These are phyloP conservation scores for Poeciliopsis turneri DNA, from an alignment of 2,797 vertebrate species.

Conservation along the genomic window DNA sequence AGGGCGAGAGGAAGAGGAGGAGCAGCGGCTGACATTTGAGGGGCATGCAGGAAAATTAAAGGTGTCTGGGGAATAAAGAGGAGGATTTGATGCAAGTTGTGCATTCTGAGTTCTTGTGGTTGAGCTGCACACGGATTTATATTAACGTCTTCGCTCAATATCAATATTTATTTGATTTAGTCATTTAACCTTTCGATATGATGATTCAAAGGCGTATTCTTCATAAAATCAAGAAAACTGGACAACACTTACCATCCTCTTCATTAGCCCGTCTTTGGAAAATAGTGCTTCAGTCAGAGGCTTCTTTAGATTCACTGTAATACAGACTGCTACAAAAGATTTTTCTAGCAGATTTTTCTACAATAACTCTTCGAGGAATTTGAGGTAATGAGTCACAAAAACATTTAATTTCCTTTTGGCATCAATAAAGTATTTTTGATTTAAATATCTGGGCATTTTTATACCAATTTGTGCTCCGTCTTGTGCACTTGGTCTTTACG, in stretches of 20 bases:
- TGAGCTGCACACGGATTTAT: background rate
- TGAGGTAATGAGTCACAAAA: too few species aligned
- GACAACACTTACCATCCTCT: too few species aligned
- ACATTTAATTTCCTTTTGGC: too few species aligned
- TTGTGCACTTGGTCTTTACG: background rate
- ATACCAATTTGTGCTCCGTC: background rate
- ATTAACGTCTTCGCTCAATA: background rate
- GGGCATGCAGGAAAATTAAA: background rate
- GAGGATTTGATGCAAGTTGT: slow-evolving; percentile 6
- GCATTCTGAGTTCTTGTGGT: background rate
- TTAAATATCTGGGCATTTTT: background rate
- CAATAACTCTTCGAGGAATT: too few species aligned
- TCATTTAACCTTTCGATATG: background rate
- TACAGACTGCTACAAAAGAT: too few species aligned
- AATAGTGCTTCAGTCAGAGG: too few species aligned
- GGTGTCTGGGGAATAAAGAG: background rate
- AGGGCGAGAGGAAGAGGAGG: slow-evolving; percentile 5
- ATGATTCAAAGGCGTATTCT: too few species aligned
- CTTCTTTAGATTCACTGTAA: too few species aligned
- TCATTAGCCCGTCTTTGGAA: too few species aligned
- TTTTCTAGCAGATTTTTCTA: too few species aligned
- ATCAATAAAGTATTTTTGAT: background rate
- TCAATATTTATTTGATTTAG: background rate
- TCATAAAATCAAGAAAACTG: too few species aligned
- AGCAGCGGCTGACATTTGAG: background rate